These are phyloP conservation scores for Oreotrochilus melanogaster DNA, from an alignment of 2,113 vertebrate genomes.

Conservation along the genomic window DNA sequence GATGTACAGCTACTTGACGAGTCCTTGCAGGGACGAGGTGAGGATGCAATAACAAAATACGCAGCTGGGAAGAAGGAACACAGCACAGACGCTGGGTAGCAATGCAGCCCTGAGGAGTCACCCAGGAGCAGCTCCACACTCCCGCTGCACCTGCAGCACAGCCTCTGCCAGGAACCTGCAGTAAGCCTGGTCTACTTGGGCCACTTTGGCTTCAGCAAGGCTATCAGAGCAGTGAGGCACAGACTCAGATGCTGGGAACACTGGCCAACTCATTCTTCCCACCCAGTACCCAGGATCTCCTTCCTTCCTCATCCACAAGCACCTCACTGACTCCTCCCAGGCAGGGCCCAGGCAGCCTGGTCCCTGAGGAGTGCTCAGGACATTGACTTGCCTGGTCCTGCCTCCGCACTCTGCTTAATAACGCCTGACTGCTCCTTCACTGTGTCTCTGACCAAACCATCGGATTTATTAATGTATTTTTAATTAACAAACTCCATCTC, in stretches of 20 bases:
- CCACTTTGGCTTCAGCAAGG: neutral
- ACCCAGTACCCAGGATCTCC: neutral
- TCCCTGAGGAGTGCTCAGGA: neutral
- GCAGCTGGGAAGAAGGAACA: fast-evolving
- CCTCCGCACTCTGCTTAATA: neutral
- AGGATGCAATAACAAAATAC: neutral
- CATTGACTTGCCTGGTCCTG: neutral
- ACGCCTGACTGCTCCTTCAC: neutral
- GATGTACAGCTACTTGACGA: neutral
- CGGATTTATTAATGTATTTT: constrained; percentile 60
- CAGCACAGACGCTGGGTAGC: fast-evolving
- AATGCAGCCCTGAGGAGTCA: neutral
- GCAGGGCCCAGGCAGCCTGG: neutral
- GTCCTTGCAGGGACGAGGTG: neutral
- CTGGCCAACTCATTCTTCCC: neutral
- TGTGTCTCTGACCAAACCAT: neutral
- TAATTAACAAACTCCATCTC: constrained; percentile 50
- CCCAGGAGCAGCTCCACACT: neutral
- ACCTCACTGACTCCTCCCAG: neutral
- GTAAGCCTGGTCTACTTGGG: neutral
- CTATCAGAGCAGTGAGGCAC: neutral
- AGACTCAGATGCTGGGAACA: fast-evolving
- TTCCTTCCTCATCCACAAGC: neutral
- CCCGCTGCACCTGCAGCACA: neutral
- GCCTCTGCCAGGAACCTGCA: neutral